Percentiles rank a stretch among this genome's conserved stretches.
Conservation (phyloP, 2,888 invertebrate genomes). For the Falcaria lacertinaria region DNA sequence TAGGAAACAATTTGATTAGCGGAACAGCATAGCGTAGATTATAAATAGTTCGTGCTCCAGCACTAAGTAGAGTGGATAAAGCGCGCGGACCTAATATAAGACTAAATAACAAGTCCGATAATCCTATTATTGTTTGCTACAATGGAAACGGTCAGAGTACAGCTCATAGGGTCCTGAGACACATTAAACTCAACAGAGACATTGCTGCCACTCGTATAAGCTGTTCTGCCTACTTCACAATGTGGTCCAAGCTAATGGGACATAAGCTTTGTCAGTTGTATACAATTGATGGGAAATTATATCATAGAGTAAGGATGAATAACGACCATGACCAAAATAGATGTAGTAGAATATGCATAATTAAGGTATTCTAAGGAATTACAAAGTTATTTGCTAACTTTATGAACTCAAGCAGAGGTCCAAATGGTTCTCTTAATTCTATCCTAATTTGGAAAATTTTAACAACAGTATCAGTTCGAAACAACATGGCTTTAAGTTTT, state of each 20-base stretch:
- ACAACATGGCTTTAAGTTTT: too few species aligned
- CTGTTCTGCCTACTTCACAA: constrained; percentile 12
- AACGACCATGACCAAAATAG: too few species aligned
- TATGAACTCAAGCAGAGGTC: too few species aligned
- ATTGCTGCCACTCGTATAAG: constrained; percentile 8
- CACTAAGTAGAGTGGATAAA: not conserved
- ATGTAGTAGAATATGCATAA: too few species aligned
- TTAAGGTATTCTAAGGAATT: too few species aligned
- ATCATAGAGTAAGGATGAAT: not conserved
- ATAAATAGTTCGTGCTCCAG: not conserved
- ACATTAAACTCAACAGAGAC: constrained; percentile 25
- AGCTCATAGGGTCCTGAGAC: constrained; percentile 15
- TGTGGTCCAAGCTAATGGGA: constrained; percentile 5
- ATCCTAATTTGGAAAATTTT: too few species aligned
- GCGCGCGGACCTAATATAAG: not conserved
- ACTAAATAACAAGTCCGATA: not conserved
- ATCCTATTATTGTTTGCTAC: not conserved
- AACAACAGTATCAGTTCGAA: too few species aligned
- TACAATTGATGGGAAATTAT: not conserved
- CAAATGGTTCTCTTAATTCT: too few species aligned
- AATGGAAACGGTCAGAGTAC: constrained; percentile 16
- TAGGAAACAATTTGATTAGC: not conserved
- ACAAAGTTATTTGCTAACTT: too few species aligned
- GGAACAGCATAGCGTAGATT: not conserved
- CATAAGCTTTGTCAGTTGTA: constrained; percentile 3